Base-by-base conservation (phyloP, 2,113 vertebrate genomes). In the Gulo gulo region DNA sequence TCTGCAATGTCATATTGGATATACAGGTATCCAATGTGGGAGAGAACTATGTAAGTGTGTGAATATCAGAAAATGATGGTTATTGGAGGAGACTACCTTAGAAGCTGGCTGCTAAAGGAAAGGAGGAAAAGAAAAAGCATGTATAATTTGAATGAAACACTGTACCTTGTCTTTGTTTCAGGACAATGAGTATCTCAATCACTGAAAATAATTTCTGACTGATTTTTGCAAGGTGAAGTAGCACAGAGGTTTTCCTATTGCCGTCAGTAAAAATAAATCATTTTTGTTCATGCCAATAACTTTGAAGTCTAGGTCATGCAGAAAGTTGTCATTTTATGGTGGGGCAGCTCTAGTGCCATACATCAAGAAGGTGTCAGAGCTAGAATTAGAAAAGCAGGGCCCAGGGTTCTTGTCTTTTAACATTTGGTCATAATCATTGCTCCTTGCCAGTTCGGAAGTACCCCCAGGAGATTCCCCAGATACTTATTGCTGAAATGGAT, bases 191-290 rank as follows among this genome's bases (percentile, higher is more conserved):
- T 24, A 71, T 65, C 34, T 71, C 8, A 71, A 45, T 82, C 24
- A 79, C 26, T 88, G 57, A 86, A 94, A 82, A 23, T 71, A 36
- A 89, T 95, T 95, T 94, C 42, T 57, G 42, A 84, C 23, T 86
- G 36, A 82, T 86, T 92, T 95, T 34, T 92, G 16, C 31, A 65
- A 89, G 34, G n/a, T 84, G 31, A 80, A 88, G 24, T 34, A 84
- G 39, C 26, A 93, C 13, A 79, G 6, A 1, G 1, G 61, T 52
- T 78, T 78, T 57, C 6, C n/a, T 80, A 50, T 78, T 39, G 26
- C 4, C 42, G 1, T 63, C 42, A 78, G 21, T 79, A 57, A 5
- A 15, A 87, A 47, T 73, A 55, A 61, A 4, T 47, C 34, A 65
- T 47, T 78, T 84, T 61, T n/a, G 24, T 55, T 85, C 18, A n/a